Base-by-base conservation (phyloP, 2,113 vertebrate species). In the Saccopteryx leptura region DNA sequence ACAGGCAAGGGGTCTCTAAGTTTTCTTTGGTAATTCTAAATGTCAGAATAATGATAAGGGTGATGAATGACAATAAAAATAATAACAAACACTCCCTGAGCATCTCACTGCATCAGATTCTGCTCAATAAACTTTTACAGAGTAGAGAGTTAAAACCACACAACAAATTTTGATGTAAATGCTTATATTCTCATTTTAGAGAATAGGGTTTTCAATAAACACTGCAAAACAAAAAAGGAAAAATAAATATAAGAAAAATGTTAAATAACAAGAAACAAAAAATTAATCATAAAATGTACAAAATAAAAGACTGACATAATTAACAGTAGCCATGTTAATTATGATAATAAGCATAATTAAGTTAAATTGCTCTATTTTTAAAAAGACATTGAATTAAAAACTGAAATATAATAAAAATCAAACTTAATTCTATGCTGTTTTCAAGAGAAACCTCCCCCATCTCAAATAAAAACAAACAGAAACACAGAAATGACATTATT, bases 21-120 rank as follows among this genome's bases (percentile, higher is more conserved):
- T 78, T 91, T 86, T 88, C 76, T 94, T 84, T 93, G 66, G 10
- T 79, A 46, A 92, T 10, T 90, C 19, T 90, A 74, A 88, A 78
- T 63, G 28, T 7, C 81, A 93, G 46, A 83, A 74, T 68, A 86
- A 52, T 39, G 1, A 46, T 84, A 48, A 76, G 14, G 3, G 17
- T 65, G 79, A 74, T 86, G 9, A 60, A 56, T 91, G 68, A 75
- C 72, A 71, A 71, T 50, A 69, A 87, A 87, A 74, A 61, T 76
- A 63, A 19, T 91, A 71, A 63, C 12, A 89, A 90, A 79, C 24
- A 52, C 10, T 83, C 90, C 60, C 33, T 56, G 91, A 71, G 39
- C 26, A 75, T 84, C 68, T 79, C 66, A 87, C 75, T 75, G 33
- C 21, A 46, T 56, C 24, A 33, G 46, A 6, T 75, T 52, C 23